These are phyloP conservation scores for Gisinianus flammeolus DNA, from an alignment of 2,888 invertebrate genomes.

Conservation along the genomic window DNA sequence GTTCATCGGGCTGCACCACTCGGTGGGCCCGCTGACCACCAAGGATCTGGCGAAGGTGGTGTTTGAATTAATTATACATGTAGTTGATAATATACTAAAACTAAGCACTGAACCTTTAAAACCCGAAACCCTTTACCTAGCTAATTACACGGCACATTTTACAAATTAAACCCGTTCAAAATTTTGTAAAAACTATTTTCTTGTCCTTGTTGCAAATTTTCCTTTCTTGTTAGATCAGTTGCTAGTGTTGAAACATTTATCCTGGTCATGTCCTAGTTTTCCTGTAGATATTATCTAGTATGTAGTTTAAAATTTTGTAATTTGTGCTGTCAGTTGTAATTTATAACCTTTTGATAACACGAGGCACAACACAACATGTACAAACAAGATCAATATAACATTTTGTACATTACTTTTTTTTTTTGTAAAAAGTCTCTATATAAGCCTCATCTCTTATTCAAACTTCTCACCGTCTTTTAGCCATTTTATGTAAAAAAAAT, in stretches of 20 bases:
- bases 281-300: neutral
- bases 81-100: neutral
- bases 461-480: neutral
- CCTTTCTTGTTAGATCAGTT: neutral
- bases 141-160: neutral
- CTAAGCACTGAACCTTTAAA: neutral
- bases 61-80: constrained; percentile 2
- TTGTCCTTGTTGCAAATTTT: neutral
- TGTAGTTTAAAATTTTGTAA: neutral
- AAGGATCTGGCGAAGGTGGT: constrained; percentile 60
- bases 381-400: neutral
- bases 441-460: neutral
- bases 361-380: neutral
- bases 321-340: neutral
- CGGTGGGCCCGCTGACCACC: constrained; percentile 74
- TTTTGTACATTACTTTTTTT: neutral
- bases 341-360: neutral
- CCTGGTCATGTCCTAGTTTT: neutral
- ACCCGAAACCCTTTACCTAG: no score
- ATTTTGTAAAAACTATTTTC: neutral
- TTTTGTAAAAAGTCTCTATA: neutral
- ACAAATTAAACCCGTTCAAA: neutral
- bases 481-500: neutral
- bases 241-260: neutral
- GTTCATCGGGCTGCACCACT: constrained; percentile 88